These are phyloP conservation scores for Tragelaphus buxtoni DNA, from an alignment of 2,113 vertebrate species.

Conservation along the genomic window DNA sequence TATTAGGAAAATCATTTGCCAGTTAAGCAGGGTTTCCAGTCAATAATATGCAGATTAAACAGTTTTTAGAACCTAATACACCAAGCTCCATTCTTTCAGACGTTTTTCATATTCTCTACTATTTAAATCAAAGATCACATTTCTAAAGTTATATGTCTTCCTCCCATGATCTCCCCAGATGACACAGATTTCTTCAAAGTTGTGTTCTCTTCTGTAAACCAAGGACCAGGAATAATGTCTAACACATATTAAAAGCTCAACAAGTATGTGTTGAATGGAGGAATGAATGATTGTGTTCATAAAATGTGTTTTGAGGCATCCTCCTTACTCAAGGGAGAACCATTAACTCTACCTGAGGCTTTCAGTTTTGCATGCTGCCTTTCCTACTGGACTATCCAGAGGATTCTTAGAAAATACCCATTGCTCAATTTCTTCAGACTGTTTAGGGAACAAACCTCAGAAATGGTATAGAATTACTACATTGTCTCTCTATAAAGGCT, in stretches of 20 bases:
- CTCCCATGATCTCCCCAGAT: not conserved
- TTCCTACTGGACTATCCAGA: not conserved
- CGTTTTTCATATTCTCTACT: not conserved
- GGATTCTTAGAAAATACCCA: not conserved
- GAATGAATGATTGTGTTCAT: not conserved
- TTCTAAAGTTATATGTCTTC: not conserved
- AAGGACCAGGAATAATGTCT: not conserved
- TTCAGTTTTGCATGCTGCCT: not conserved
- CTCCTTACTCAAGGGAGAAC: not conserved
- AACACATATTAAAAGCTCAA: not conserved
- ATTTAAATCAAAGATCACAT: not conserved
- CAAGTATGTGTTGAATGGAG: not conserved
- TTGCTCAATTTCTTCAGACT: not conserved
- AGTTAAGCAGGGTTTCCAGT: slow-evolving; percentile 26
- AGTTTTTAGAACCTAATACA: not conserved
- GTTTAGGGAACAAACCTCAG: not conserved
- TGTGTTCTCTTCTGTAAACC: not conserved
- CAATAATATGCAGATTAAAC: slow-evolving; percentile 3
- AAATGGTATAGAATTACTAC: not conserved
- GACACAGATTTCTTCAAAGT: not conserved
- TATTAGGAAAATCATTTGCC: slow-evolving; percentile 41
- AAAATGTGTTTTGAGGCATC: not conserved
- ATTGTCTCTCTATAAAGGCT: not conserved
- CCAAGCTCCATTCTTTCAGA: not conserved
- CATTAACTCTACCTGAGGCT: not conserved